Base-by-base conservation (phyloP, 2,113 vertebrate genomes). In the Ondatra zibethicus region DNA sequence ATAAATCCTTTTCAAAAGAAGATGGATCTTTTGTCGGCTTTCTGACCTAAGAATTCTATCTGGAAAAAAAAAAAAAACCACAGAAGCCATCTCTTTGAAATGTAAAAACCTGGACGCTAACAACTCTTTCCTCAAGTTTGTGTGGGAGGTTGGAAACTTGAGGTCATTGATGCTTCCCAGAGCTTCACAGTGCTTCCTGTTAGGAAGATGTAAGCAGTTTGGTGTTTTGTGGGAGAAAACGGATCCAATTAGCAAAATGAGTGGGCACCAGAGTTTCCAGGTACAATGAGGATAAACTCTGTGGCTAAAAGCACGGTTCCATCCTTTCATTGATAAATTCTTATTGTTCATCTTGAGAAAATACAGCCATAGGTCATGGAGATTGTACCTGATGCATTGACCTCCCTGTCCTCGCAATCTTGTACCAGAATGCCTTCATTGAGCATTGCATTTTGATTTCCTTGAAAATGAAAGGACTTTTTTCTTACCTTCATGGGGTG, bases 1-100 rank as follows among this genome's bases (percentile, higher is more conserved):
- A 63, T 65, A 91, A 80, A 91, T 77, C 11, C 7, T 65, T 93
- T 93, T 90, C 52, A 86, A 77, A 85, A 90, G 21, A 45, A 93
- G 61, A 39, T 61, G 55, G 50, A 33, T 61, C 61, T 70, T 92
- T 63, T 95, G 78, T 77, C 70, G 61, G 80, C 21, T 78, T 93
- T 86, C 9, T 8, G 61, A 72, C 72, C 29, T 21, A 65, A 47
- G 36, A 65, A 45, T 42, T n/a, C 63, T 86, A 72, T 70, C 6
- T 93, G 63, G 61, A 78, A 33, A 42, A 16, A 76, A 70, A 17
- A 76, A n/a, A 17, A 31, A 39, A 75, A 65, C 2, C 63, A 66
- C 17, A 39, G 11, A 39, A 45, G 25, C 36, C 14, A 73, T 80
- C 12, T 78, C 63, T 87, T 95, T 87, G 93, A 95, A 86, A 95